These are phyloP conservation scores for Leontopithecus rosalia DNA, from an alignment of 2,797 vertebrate genomes.

Conservation along the genomic window DNA sequence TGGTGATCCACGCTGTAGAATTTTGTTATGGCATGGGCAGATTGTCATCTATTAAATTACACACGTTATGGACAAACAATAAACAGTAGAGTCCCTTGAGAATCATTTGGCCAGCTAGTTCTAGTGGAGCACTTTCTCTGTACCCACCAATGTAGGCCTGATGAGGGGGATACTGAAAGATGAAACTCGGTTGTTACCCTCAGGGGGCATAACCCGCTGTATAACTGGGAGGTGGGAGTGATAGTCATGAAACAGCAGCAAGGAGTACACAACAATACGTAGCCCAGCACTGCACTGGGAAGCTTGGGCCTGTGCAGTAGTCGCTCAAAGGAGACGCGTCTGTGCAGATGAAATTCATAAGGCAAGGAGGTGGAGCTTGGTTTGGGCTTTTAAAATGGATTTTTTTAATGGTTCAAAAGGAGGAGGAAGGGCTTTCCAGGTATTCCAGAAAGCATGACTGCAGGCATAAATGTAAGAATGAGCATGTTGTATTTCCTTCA, in stretches of 20 bases:
- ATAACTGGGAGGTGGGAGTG: neutral
- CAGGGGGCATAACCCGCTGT: neutral
- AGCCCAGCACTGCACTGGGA: neutral
- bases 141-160: neutral
- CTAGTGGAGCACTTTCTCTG: neutral
- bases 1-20: neutral
- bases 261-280: neutral
- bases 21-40: neutral
- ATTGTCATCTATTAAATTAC: constrained; percentile 33
- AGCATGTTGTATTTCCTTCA: neutral
- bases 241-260: neutral
- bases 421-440: neutral
- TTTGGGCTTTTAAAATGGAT: neutral
- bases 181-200: neutral
- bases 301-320: neutral
- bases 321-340: neutral
- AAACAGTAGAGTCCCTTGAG: neutral
- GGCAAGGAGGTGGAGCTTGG: neutral
- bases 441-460: neutral
- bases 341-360: neutral
- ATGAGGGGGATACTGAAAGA: neutral
- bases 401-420: neutral
- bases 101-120: neutral
- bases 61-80: neutral
- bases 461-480: neutral